Evolutionary conservation across 2,888 invertebrate species (phyloP), one percentile per base, ranked within the genome.

Genomic region (Hydrotaea diabolus): DNA sequence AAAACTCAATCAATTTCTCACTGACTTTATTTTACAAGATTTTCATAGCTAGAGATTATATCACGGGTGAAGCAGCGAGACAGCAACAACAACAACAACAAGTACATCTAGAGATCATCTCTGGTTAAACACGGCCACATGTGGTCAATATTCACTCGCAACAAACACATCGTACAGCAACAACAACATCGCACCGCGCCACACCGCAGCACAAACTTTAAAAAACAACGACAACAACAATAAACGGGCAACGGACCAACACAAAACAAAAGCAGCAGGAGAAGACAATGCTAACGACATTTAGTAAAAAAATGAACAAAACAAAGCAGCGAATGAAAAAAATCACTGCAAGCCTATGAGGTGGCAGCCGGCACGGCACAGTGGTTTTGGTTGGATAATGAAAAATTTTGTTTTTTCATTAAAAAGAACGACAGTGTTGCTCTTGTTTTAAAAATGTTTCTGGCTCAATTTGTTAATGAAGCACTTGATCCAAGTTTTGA

Each of bases 1-100:
- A 80, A 87, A 87, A 85, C 87, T 88, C 89, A 88, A 90, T 89
- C 88, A 89, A 86, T 81, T 87, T 85, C 86, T 86, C 82, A 86
- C 82, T 82, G 82, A 82, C 55, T 83, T 77, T 82, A 80, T 83
- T 83, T 77, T 83, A 81, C 77, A 82, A 53, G 73, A 82, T 84
- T 71, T 23, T 13, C 73, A 43, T 74, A 74, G 39, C 77, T 80
- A 59, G 19, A 74, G 82, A 86, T 86, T 71, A 69, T 71, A 78
- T 79, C 84, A 85, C 72, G 75, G 76, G 64, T 73, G 79, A 72
- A 82, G 8, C 75, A 86, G 43, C 69, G n/a, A 13, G n/a, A n/a
- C n/a, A n/a, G n/a, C n/a, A n/a, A 17, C 53, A 46, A n/a, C 19
- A 46, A 39, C 69, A 46, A 66, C 71, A 71, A 76, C 62, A 71